Percentiles rank a stretch among this genome's conserved stretches.
Evolutionary conservation across 2,113 vertebrate species (phyloP).

Genomic region (Potamarius usumacintae): DNA sequence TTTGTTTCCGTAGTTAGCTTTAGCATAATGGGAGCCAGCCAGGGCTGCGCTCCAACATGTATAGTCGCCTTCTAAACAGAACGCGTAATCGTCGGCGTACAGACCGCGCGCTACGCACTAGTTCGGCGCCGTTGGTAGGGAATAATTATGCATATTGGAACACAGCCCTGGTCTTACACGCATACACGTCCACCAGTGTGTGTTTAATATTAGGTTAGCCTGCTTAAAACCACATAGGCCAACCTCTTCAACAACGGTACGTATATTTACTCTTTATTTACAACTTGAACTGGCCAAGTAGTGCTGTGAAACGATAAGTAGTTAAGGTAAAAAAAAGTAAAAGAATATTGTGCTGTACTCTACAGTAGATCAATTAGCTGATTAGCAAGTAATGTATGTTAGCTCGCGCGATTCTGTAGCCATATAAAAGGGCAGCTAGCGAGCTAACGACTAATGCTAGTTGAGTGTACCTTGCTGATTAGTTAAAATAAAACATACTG

Average conservation of each 20-base stretch:
- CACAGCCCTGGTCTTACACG: conserved; percentile 42
- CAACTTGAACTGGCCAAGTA: no score
- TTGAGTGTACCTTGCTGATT: not conserved
- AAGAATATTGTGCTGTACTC: not conserved
- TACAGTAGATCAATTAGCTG: conserved; percentile 18
- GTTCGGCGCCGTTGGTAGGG: not conserved
- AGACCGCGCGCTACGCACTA: not conserved
- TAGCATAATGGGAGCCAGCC: not conserved
- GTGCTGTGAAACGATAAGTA: not conserved
- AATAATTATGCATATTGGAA: not conserved
- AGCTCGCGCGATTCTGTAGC: conserved; percentile 13
- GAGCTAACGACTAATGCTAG: conserved; percentile 10
- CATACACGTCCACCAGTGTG: conserved; percentile 48
- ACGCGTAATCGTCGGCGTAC: not conserved
- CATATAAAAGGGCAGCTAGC: not conserved
- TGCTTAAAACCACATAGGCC: conserved; percentile 40
- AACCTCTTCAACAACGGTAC: conserved; percentile 43
- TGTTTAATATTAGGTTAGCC: conserved; percentile 44
- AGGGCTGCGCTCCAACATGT: conserved; percentile 18
- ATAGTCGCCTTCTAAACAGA: not conserved
- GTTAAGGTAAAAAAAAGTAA: not conserved
- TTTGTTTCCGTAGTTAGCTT: conserved; percentile 24
- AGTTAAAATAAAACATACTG: not conserved
- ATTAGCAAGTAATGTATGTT: conserved; percentile 33
- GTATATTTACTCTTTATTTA: not conserved